Base-by-base conservation (phyloP, 1,140 invertebrate species). In the Drosophila ogumai region DNA sequence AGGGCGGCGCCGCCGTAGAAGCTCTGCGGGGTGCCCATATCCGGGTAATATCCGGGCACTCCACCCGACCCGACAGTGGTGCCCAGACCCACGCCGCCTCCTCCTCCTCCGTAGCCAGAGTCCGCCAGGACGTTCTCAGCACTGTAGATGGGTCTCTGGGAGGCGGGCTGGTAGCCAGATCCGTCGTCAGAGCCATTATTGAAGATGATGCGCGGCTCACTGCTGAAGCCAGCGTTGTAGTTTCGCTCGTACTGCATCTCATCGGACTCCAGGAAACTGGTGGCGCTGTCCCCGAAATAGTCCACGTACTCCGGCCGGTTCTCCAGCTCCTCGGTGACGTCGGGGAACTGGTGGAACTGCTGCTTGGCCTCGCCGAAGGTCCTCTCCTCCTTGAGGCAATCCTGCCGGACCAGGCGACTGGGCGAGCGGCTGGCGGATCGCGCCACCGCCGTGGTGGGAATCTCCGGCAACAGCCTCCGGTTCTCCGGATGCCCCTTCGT, bases 301-400 rank as follows among this genome's bases (percentile, higher is more conserved):
- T 91, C 92, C 3, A 81, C 81, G 63, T 92, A 92, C n/a, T 91
- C 87, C 9, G 78, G 74, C 5, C 67, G 77, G 47, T 74, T 85
- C 15, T 91, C 82, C 15, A 79, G 75, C 40, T 92, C 91, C 19
- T 92, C 92, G 38, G 77, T 81, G 55, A 93, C 77, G 55, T 90
- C 88, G 66, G 88, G 91, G 13, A 92, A 92, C 68, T 91, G 90
- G 61, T 92, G 46, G 50, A 92, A 92, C 60, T 92, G 91, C 68
- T 93, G 92, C 43, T 93, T 93, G 17, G 92, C 92, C 49, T 93
- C 92, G 12, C 90, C 91, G 31, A 93, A 93, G 1, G 92, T 93
- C 19, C 91, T 78, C 22, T 92, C 86, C 71, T 92, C 92, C 66
- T 92, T 92, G 4, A 93, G 78, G 59, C 92, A 91, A 28, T 92